Conservation (phyloP, 2,797 vertebrate genomes). For the Champsocephalus gunnari region DNA sequence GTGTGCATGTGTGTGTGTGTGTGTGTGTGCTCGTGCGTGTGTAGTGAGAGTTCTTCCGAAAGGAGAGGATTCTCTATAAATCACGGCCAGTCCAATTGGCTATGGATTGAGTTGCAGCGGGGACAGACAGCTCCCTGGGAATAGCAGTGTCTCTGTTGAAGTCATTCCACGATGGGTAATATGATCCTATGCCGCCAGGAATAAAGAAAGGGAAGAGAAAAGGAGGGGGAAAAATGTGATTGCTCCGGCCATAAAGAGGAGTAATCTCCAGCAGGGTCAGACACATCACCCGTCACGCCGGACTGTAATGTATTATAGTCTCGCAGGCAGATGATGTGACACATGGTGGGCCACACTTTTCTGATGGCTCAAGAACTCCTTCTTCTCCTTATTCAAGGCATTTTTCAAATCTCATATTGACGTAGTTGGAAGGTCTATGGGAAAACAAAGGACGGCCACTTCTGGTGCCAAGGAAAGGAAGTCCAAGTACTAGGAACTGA, state of each 20-base stretch:
- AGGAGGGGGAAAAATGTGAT: slow-evolving; percentile 74
- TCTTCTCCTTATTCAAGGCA: slow-evolving; percentile 24
- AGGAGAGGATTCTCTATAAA: slow-evolving; percentile 83
- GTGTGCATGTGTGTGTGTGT: slow-evolving; percentile 25
- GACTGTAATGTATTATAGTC: slow-evolving; percentile 72
- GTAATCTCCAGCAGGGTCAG: slow-evolving; percentile 80
- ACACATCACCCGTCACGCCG: slow-evolving; percentile 75
- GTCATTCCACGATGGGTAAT: slow-evolving; percentile 88
- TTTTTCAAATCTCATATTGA: slow-evolving; percentile 32
- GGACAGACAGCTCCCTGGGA: slow-evolving; percentile 83
- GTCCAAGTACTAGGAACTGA: background rate
- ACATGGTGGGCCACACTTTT: slow-evolving; percentile 45
- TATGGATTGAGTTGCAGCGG: slow-evolving; percentile 87
- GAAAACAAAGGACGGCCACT: slow-evolving; percentile 16
- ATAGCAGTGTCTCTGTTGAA: slow-evolving; percentile 86
- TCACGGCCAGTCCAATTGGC: slow-evolving; percentile 83
- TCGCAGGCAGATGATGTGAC: slow-evolving; percentile 66
- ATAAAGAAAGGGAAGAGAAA: slow-evolving; percentile 73
- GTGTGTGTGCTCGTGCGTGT: slow-evolving; percentile 24
- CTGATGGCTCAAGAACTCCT: slow-evolving; percentile 7
- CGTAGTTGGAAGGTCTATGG: slow-evolving; percentile 10
- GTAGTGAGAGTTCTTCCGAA: slow-evolving; percentile 59
- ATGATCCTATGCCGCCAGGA: slow-evolving; percentile 80
- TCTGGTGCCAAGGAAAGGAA: background rate
- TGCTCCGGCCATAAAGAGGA: slow-evolving; percentile 83